phyloP scores from a whole-genome alignment of 2,113 vertebrate species.

The Ptilorrhoa leucosticta region DNA sequence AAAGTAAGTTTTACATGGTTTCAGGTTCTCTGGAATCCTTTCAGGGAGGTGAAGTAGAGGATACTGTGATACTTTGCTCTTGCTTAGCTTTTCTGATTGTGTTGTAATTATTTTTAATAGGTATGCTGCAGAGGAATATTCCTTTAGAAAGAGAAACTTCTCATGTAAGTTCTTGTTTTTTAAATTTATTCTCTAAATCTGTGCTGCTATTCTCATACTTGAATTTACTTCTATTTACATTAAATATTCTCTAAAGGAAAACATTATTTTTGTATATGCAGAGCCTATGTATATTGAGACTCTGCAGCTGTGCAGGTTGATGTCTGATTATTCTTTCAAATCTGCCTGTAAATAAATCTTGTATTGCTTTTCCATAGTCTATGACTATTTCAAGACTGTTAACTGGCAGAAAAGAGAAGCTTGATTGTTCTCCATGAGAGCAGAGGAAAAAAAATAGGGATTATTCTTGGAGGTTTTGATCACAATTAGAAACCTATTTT shows the following conservation, averaged over 20 bases:
- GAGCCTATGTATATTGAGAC: not conserved
- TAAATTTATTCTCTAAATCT: not conserved
- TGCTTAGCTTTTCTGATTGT: not conserved
- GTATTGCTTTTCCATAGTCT: not conserved
- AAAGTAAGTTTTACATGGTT: not conserved
- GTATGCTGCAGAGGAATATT: not conserved
- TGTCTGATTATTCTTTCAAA: slow-evolving; percentile 11
- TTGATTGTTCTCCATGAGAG: not conserved
- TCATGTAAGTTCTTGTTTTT: slow-evolving; percentile 43
- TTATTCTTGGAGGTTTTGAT: not conserved
- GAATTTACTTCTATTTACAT: slow-evolving; percentile 14
- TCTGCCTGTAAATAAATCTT: not conserved
- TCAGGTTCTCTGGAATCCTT: not conserved
- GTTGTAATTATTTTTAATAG: slow-evolving; percentile 46
- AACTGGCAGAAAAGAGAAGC: not conserved
- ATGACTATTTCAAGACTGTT: not conserved
- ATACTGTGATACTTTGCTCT: not conserved
- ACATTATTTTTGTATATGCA: not conserved
- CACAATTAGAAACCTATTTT: not conserved
- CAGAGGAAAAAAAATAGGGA: not conserved
- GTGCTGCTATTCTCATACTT: not conserved
- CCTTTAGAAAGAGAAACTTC: not conserved
- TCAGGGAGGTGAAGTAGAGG: not conserved
- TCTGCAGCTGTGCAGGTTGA: not conserved
- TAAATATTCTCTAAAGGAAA: slow-evolving; percentile 13